These are phyloP conservation scores for Zaprionus vittiger DNA, from an alignment of 1,140 invertebrate genomes.

Conservation along the genomic window DNA sequence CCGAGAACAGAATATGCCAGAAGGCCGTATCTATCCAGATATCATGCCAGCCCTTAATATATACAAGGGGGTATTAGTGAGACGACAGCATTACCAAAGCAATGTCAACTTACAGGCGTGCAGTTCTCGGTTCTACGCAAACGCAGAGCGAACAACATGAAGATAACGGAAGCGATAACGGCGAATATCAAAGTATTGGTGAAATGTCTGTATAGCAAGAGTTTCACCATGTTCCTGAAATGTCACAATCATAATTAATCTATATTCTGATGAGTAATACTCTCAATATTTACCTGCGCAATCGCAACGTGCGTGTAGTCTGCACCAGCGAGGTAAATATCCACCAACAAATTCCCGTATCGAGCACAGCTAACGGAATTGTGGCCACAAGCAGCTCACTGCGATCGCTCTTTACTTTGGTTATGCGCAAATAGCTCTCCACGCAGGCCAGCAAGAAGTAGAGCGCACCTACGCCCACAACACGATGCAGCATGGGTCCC, in stretches of 20 bases:
- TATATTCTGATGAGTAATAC: background rate
- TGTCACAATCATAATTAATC: constrained; percentile 38
- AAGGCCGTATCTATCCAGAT: constrained; percentile 97
- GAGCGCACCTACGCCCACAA: constrained; percentile 91
- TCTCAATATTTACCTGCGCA: constrained; percentile 86
- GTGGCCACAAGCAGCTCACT: constrained; percentile 89
- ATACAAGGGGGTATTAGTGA: background rate
- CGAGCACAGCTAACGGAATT: constrained; percentile 89
- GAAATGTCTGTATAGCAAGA: constrained; percentile 96
- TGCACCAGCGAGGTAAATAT: constrained; percentile 95
- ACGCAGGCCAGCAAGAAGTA: constrained; percentile 93
- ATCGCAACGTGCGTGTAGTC: constrained; percentile 93
- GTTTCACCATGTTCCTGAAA: constrained; percentile 93
- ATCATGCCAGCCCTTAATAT: constrained; percentile 92
- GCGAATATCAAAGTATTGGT: constrained; percentile 96
- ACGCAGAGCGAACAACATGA: constrained; percentile 96
- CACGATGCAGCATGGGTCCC: constrained; percentile 93
- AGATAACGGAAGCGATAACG: constrained; percentile 93
- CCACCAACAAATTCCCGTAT: constrained; percentile 92
- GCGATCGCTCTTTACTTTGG: constrained; percentile 88
- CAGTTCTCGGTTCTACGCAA: constrained; percentile 89
- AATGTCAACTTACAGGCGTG: constrained; percentile 87
- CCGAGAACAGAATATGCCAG: constrained; percentile 96
- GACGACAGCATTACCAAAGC: background rate
- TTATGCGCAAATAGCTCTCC: constrained; percentile 92